A percentile compares a stretch with the other conserved stretches of the same genome.
phyloP scores from a whole-genome alignment of 2,113 vertebrate species.

The Nerophis ophidion region DNA sequence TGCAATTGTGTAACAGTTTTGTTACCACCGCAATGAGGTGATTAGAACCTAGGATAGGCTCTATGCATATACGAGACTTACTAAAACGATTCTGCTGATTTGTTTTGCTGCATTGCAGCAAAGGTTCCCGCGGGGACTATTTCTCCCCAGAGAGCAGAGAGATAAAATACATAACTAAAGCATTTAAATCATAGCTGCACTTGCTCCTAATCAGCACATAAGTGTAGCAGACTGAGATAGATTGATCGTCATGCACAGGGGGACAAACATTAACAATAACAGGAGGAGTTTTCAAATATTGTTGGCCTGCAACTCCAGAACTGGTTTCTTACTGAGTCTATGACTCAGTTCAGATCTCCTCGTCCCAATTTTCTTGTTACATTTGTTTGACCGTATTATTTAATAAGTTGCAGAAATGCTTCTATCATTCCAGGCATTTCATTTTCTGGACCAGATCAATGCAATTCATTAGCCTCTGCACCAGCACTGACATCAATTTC shows the following conservation, averaged over 20 bases:
- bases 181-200: slow-evolving; percentile 16
- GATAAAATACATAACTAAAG: slow-evolving; percentile 16
- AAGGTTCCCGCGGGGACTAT: slow-evolving; percentile 35
- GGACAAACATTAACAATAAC: neutral
- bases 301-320: neutral
- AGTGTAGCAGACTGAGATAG: neutral
- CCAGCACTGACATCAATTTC: slow-evolving; percentile 34
- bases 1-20: too few relatives aligned
- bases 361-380: neutral
- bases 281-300: neutral
- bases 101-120: slow-evolving; percentile 78
- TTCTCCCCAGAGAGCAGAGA: slow-evolving; percentile 37
- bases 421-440: slow-evolving; percentile 21
- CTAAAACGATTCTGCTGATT: slow-evolving; percentile 56
- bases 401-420: slow-evolving; percentile 6
- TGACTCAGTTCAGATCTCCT: neutral
- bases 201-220: slow-evolving; percentile 13
- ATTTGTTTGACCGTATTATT: slow-evolving; percentile 2
- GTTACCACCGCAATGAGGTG: neutral
- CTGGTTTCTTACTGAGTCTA: neutral
- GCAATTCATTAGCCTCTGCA: slow-evolving; percentile 32
- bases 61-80: slow-evolving; percentile 31
- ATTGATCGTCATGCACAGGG: slow-evolving; percentile 15
- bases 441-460: slow-evolving; percentile 34
- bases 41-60: slow-evolving; percentile 7